Conservation (phyloP, 2,888 invertebrate genomes). For the Hanleya hanleyi region DNA sequence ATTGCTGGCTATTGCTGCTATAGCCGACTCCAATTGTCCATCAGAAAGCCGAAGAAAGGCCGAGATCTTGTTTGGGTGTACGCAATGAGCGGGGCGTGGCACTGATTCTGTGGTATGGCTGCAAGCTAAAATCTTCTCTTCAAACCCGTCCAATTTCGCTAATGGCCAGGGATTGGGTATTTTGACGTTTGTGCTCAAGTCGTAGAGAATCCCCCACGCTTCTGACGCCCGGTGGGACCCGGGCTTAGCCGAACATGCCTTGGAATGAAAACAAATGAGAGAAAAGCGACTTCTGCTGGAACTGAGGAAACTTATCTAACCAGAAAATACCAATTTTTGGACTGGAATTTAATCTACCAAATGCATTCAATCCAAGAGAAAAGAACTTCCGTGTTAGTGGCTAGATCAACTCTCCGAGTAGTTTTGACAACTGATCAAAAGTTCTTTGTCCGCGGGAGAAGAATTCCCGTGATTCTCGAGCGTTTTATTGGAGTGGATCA, state of each 20-base stretch:
- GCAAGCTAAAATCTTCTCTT: background rate
- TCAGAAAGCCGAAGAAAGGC: background rate
- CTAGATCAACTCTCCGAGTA: background rate
- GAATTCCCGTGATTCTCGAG: too few relatives aligned
- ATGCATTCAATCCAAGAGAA: background rate
- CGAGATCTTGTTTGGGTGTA: slow-evolving; percentile 3
- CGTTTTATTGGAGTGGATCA: too few relatives aligned
- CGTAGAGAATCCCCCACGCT: background rate
- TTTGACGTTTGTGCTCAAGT: background rate
- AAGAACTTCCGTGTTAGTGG: background rate
- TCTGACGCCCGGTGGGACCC: background rate
- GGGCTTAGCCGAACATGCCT: background rate
- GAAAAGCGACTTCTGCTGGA: background rate
- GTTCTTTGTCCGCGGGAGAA: too few relatives aligned
- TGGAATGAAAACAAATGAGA: background rate
- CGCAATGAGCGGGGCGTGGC: background rate
- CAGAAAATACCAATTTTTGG: background rate
- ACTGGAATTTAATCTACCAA: slow-evolving; percentile 8
- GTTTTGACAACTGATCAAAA: background rate
- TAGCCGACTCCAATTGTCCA: background rate
- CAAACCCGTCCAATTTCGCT: background rate
- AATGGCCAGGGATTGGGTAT: slow-evolving; percentile 1
- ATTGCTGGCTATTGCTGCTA: background rate
- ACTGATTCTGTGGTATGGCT: background rate
- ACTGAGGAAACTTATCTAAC: background rate